Base-by-base conservation (phyloP, 2,113 vertebrate species). In the Marmota monax region DNA sequence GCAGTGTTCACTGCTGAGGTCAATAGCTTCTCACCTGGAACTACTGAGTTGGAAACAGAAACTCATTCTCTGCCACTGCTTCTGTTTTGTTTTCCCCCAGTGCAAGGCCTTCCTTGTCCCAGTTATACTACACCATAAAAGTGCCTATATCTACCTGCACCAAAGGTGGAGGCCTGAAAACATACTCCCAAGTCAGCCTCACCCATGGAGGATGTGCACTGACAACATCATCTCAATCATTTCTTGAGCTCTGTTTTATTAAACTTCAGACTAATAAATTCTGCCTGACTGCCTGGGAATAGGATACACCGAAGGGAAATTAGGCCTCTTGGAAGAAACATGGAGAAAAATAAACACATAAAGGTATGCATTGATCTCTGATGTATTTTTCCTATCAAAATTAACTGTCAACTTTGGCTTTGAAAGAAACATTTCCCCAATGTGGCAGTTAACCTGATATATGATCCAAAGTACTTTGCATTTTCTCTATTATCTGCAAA, bases 401-500 rank as follows among this genome's bases (percentile, higher is more conserved):
- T 34, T 90, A 88, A 88, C 39, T 65, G n/a, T 45, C 77, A 78
- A 77, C 18, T 86, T 97, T 93, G 32, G 11, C 37, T 85, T 95
- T 67, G 61, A 9, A 94, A 42, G 73, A 70, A 74, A 42, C n/a
- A 61, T 72, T 72, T 79, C 42, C 39, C 61, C 23, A 63, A 37
- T 20, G 65, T 84, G 88, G 29, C 13, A 73, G 13, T 92, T 95
- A 87, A 88, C 25, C 4, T 96, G 22, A 27, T 90, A 84, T 65
- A 18, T 84, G 42, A 92, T 90, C 58, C 51, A 58, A 0, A 23
- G 72, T 42, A 37, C 12, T 84, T 86, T 34, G 8, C 8, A 90
- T 80, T 95, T 80, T 56, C 17, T 96, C 56, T 78, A 16, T 94
- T 94, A 56, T 48, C 65, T 93, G 51, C 13, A 93, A 92, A 86